Evolutionary conservation across 2,113 vertebrate genomes (phyloP), one percentile per base, ranked within the genome.

Genomic region (Tragulus kanchil): DNA sequence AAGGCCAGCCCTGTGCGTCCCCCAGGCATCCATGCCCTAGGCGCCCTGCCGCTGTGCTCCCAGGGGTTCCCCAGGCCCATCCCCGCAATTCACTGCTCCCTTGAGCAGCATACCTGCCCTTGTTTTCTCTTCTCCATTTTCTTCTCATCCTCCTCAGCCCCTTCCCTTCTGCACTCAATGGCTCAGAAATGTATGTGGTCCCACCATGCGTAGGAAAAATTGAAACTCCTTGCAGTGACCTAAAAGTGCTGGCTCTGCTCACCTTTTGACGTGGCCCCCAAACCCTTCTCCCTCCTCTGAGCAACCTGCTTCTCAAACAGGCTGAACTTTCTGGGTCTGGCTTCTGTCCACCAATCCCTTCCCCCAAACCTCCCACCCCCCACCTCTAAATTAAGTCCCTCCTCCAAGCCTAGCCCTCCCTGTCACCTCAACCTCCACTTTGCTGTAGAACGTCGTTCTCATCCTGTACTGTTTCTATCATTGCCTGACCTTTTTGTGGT

Each of bases 21-120:
- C 6, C 36, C 19, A 5, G 15, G 62, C n/a, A 28, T 11, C 56
- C 48, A 1, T 11, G 2, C 1, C 15, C 31, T 21, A 0, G 0
- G 62, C 3, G 0, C 11, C 28, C 48, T 3, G 3, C 7, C 0
- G 77, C 86, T 14, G 2, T 6, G 69, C 12, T 26, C 28, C 7
- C 0, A 5, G 42, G 8, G 0, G 15, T 2, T 6, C 8, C 11
- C 52, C 1, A 19, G 48, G 42, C 19, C 77, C 15, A 4, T 25
- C 3, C 13, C 3, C 42, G 61, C 91, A 36, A 36, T 36, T 36
- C 23, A 0, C 19, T 0, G 1, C 14, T 50, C 5, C 45, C 36
- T 36, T 36, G 36, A 0, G 8, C 69, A 23, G 12, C 5, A 52
- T 6, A 4, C 50, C 6, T 8, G 36, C n/a, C 13, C 58, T 25